Evolutionary conservation across 2,113 vertebrate genomes (phyloP), one percentile per base, ranked within the genome.

Genomic region (Sterna hirundo): DNA sequence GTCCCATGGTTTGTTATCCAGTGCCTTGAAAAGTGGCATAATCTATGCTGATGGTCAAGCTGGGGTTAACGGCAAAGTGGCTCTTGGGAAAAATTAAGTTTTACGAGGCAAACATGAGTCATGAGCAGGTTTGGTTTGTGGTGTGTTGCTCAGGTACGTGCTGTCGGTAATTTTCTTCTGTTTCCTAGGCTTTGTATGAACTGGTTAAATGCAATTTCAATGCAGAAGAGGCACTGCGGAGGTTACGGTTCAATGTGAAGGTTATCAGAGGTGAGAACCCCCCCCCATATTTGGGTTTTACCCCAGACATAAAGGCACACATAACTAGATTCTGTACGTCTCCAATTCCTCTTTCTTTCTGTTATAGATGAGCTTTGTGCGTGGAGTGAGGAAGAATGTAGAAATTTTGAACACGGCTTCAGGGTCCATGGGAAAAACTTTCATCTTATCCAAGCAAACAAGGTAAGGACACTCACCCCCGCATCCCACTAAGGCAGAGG

Each of bases 401-500:
- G 99, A 91, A 99, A 98, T 97, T 99, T 99, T 89, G 99, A 99
- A 81, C 99, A 99, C 4, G 99, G 99, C 84, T 99, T 99, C 97
- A 99, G 99, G 16, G 99, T 99, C 94, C 99, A 99, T 3, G 99
- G 99, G 55, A 99, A 99, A 96, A 99, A 99, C 97, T 99, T 99
- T 66, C 98, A 99, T 88, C 99, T 99, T 74, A 99, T 99, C 95
- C 99, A 99, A 90, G 99, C 99, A 29, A 99, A 99, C 97, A 99
- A 99, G 99, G 99, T 99, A 93, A 97, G 97, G 72, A 88, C 2
- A 5, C 36, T 66, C 36, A 34, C 30, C 72, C 46, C 74, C 30
- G 65, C 34, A 3, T 20, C 52, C 58, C 32, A 4, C 40, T 34
- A 2, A 26, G 91, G 30, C 65, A 30, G 19, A 25, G 79, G 86